A percentile compares a stretch with the other conserved stretches of the same genome.
Evolutionary conservation across 2,797 vertebrate genomes (phyloP).

Genomic region (Neomorphus geoffroyi): DNA sequence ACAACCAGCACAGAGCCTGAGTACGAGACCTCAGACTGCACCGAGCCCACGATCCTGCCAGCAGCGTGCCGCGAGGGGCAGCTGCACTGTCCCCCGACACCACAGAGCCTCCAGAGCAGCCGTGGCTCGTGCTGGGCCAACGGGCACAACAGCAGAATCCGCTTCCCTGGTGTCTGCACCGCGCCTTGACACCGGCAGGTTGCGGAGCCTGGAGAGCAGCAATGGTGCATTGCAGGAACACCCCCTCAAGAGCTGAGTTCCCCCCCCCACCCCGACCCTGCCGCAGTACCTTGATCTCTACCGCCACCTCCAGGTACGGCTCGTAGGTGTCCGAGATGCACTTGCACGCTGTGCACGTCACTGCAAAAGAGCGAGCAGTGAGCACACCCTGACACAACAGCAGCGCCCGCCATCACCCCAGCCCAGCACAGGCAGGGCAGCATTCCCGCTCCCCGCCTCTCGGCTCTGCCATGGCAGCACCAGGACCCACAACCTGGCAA

Average conservation of each 20-base stretch:
- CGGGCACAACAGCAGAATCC: background rate
- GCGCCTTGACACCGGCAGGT: background rate
- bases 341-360: slow-evolving; percentile 93
- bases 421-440: background rate
- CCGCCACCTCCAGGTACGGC: slow-evolving; percentile 91
- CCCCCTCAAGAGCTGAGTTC: too few relatives aligned
- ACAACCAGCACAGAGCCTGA: background rate
- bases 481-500: too few relatives aligned
- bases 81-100: too few relatives aligned
- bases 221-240: background rate
- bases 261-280: background rate
- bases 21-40: background rate
- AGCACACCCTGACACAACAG: background rate
- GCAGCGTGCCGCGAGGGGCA: fast-evolving
- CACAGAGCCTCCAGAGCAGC: fast-evolving
- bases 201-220: background rate
- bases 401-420: background rate
- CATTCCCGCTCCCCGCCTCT: too few relatives aligned
- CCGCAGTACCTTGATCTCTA: slow-evolving; percentile 85
- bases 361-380: slow-evolving; percentile 70
- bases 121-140: fast-evolving
- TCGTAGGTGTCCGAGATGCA: slow-evolving; percentile 94
- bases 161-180: background rate
- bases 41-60: fast-evolving
- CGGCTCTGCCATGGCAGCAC: background rate